Evolutionary conservation across 2,888 invertebrate genomes (phyloP), one percentile per base, ranked within the genome.

Genomic region (Schizaphis graminum): DNA sequence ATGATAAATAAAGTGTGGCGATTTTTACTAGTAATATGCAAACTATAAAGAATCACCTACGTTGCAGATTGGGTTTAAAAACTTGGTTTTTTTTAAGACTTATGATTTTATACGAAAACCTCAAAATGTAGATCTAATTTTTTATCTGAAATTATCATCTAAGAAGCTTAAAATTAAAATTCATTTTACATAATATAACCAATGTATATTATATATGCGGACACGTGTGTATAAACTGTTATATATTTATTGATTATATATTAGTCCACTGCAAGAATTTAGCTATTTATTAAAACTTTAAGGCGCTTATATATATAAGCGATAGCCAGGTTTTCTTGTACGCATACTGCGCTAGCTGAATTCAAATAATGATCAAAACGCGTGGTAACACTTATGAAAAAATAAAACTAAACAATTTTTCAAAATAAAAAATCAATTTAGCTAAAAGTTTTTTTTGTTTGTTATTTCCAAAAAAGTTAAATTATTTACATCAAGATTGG

Each of bases 231-330:
- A 35, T 21, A 77, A 35, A 21, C 7, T 35, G 35, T 77, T 77
- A 3, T 77, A 35, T 35, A 21, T 21, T 77, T 77, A 77, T 77
- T 77, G 77, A 77, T 77, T 77, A 77, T 35, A 35, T 77, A 35
- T 77, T 77, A 35, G 77, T 77, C 77, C 35, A 77, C 77, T 35
- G 28, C 13, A 47, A 86, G 86, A 86, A 26, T 85, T 85, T 85
- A 56, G 56, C 28, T 57, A 89, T 89, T 89, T 89, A 89, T 89
- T 44, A 89, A 57, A 89, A 89, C 57, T 61, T 89, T 89, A 57
- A 89, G 57, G 44, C 44, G 35, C 77, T 44, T 86, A 85, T 61
- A 67, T n/a, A 67, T 5, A 16, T n/a, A n/a, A 67, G n/a, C 67
- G n/a, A n/a, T 77, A 35, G 7, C 21, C 21, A 35, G 35, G 35